Conservation (phyloP, 2,113 vertebrate genomes). For the Sturnira hondurensis region DNA sequence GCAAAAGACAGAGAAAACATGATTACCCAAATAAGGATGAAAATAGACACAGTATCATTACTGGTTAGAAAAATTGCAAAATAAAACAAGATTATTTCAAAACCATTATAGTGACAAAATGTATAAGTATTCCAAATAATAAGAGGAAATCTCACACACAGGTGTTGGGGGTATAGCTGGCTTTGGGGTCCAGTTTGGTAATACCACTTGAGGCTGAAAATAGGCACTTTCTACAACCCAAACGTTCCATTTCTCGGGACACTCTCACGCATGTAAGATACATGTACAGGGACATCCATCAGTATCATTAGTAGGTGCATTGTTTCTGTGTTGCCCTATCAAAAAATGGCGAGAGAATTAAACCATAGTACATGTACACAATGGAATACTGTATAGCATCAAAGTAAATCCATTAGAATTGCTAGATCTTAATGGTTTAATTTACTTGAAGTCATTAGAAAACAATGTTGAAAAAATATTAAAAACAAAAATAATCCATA, state of each 20-base stretch:
- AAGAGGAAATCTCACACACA: background rate
- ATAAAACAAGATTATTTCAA: slow-evolving; percentile 6
- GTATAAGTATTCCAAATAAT: background rate
- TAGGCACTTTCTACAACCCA: background rate
- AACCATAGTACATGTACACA: background rate
- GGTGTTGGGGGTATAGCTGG: background rate
- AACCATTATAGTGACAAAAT: background rate
- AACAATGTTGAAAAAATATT: background rate
- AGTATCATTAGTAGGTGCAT: background rate
- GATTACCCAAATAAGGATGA: background rate
- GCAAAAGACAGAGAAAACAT: background rate
- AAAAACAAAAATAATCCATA: background rate
- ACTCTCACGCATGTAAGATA: background rate
- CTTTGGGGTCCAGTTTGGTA: background rate
- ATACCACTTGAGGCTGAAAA: background rate
- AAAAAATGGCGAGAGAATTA: background rate
- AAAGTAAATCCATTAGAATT: background rate
- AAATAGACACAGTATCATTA: background rate
- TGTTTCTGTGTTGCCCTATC: background rate
- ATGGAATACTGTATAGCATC: background rate
- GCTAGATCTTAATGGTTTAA: background rate
- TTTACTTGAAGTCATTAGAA: background rate
- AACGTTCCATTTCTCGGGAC: background rate
- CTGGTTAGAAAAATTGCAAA: background rate
- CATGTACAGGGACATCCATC: background rate